A percentile compares a stretch with the other conserved stretches of the same genome.
These are phyloP conservation scores for Monodelphis domestica DNA, from an alignment of 2,797 vertebrate genomes.

Conservation along the genomic window DNA sequence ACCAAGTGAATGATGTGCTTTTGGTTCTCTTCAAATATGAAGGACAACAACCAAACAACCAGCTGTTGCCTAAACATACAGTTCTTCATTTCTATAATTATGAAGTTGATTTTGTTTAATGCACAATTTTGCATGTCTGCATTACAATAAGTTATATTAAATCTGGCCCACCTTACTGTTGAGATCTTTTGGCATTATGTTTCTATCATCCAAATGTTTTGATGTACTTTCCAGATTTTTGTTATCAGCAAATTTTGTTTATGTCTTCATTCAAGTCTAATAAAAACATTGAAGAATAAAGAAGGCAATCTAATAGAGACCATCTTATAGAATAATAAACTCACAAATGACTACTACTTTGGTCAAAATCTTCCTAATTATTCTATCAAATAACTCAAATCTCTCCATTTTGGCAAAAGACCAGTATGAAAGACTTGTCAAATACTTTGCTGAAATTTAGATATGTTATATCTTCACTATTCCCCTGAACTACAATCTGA, in stretches of 20 bases:
- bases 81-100: not conserved
- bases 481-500: not conserved
- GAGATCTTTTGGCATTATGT: not conserved
- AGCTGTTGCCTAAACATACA: too few relatives aligned
- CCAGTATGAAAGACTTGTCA: not conserved
- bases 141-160: not conserved
- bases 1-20: too few relatives aligned
- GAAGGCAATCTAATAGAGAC: not conserved
- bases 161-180: not conserved
- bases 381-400: not conserved
- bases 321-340: not conserved
- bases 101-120: not conserved
- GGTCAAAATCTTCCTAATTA: not conserved
- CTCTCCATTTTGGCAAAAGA: not conserved
- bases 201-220: not conserved
- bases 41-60: too few relatives aligned
- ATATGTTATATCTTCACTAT: not conserved
- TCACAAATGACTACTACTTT: not conserved
- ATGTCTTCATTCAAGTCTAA: not conserved
- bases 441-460: not conserved
- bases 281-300: not conserved
- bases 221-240: not conserved
- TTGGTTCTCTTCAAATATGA: too few relatives aligned
- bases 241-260: not conserved
- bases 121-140: not conserved